Base-by-base conservation (phyloP, 1,140 invertebrate species). In the Orchestia grillus region DNA sequence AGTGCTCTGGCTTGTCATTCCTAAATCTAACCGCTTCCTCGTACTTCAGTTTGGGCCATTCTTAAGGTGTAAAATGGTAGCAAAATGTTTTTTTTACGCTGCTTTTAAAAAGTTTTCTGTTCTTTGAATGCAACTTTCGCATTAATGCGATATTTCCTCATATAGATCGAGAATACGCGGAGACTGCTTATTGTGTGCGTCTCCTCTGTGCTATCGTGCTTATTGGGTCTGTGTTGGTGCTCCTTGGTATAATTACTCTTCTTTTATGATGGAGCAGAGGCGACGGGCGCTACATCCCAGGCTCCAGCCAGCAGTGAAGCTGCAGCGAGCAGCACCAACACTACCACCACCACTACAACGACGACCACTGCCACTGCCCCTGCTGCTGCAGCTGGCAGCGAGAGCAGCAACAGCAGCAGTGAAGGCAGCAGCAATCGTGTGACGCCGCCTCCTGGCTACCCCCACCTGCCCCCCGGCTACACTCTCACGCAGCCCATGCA, bases 401-500 rank as follows among this genome's bases (percentile, higher is more conserved):
- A 96, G 43, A 96, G 95, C 43, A 96, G 96, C 95, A 96, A 96
- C 44, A 96, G 96, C 11, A 96, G 88, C 95, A 96, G 92, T 40
- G 44, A 47, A 15, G 44, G 44, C 43, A 47, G 92, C 92, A 47
- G 92, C 11, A 44, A 44, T 40, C 43, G 43, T 0, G 43, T 45
- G 11, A 40, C 96, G 15, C 95, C 96, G 16, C 96, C 96, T 28
- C 96, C 96, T 41, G 96, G 96, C 28, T 97, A 97, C 88, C 96
- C 96, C n/a, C 96, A 96, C 77, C 94, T 97, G 8, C 96, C 96
- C 36, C 96, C 96, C 43, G 96, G 96, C 8, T 97, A 97, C 95
- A 97, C 96, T 16, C 88, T 97, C 42, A 97, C 96, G 36, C 96
- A 97, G 91, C 96, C 96, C 44, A 96, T 97, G 96, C 96, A 96